Percentiles rank a stretch among this genome's conserved stretches.
These are phyloP conservation scores for Hirudo medicinalis DNA, from an alignment of 1,140 invertebrate species.

Conservation along the genomic window DNA sequence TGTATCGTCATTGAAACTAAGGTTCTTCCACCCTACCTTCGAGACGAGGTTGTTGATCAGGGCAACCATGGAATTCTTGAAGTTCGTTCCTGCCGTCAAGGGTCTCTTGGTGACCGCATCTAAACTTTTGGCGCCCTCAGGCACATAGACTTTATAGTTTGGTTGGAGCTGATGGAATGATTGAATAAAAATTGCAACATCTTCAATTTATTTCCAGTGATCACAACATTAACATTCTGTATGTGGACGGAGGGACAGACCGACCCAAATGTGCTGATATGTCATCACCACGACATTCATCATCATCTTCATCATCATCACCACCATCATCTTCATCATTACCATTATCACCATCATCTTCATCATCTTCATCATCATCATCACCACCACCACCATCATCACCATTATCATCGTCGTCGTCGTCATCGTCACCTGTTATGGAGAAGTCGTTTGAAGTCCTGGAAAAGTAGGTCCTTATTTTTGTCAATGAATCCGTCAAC, in stretches of 20 bases:
- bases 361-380: conserved; percentile 33
- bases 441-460: conserved; percentile 71
- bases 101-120: conserved; percentile 81
- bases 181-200: neutral
- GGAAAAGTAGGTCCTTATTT: conserved; percentile 77
- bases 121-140: conserved; percentile 78
- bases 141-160: conserved; percentile 76
- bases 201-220: too few species aligned
- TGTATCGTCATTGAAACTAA: too few species aligned
- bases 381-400: too few species aligned
- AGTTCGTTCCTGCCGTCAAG: conserved; percentile 76
- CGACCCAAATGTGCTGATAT: too few species aligned
- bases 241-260: too few species aligned
- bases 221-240: too few species aligned
- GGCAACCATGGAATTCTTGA: conserved; percentile 83
- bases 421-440: conserved; percentile 46
- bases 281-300: too few species aligned
- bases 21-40: conserved; percentile 45
- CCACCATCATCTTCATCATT: too few species aligned
- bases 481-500: conserved; percentile 76
- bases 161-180: conserved; percentile 44
- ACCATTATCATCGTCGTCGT: too few species aligned
- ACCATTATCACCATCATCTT: neutral
- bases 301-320: too few species aligned
- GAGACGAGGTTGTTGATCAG: conserved; percentile 72